These are phyloP conservation scores for Meiosimyza decipiens DNA, from an alignment of 2,888 invertebrate genomes.

Conservation along the genomic window DNA sequence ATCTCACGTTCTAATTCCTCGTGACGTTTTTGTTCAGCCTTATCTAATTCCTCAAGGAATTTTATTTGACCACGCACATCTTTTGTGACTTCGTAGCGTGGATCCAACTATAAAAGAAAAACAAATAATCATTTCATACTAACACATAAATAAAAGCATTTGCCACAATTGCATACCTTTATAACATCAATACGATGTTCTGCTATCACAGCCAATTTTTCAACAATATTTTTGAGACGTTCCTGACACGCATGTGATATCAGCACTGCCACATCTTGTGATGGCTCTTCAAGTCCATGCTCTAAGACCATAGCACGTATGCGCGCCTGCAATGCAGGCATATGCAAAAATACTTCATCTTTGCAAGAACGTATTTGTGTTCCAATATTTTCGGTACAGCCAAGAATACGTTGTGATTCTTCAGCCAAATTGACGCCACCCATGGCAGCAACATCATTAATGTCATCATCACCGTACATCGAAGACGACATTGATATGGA, in stretches of 20 bases:
- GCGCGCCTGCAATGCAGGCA: conserved; percentile 80
- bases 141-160: not conserved
- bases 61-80: conserved; percentile 94
- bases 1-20: conserved; percentile 97
- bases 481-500: conserved; percentile 68
- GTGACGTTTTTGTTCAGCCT: conserved; percentile 91
- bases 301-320: conserved; percentile 80
- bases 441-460: conserved; percentile 99
- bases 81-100: conserved; percentile 87
- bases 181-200: conserved; percentile 94
- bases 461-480: conserved; percentile 88
- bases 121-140: not conserved
- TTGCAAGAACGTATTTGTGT: conserved; percentile 91
- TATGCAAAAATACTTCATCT: conserved; percentile 88
- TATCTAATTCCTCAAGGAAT: conserved; percentile 96
- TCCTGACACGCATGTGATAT: conserved; percentile 96
- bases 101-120: conserved; percentile 74
- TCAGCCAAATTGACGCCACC: conserved; percentile 97
- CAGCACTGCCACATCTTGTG: conserved; percentile 86
- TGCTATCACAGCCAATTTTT: conserved; percentile 91
- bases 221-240: conserved; percentile 88
- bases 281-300: conserved; percentile 85
- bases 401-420: conserved; percentile 93
- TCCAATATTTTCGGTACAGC: conserved; percentile 89
- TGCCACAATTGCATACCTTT: conserved; percentile 71